Evolutionary conservation across 2,888 invertebrate genomes (phyloP).

Genomic region (Icerya purchasi): DNA sequence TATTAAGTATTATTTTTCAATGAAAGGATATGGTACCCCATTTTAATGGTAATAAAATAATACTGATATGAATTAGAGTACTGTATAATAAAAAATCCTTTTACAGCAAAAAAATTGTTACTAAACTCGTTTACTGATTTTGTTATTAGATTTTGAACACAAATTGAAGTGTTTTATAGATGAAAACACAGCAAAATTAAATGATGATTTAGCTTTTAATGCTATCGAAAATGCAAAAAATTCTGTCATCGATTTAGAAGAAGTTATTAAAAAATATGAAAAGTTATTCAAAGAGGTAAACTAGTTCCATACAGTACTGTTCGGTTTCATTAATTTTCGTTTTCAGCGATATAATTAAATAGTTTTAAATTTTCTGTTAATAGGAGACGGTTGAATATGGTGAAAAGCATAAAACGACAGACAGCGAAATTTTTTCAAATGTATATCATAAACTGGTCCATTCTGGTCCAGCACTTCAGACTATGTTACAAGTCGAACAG

Average conservation of each 20-base stretch:
- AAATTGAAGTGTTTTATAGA: slow-evolving; percentile 40
- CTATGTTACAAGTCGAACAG: slow-evolving; percentile 70
- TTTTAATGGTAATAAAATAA: no score
- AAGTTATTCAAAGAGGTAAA: slow-evolving; percentile 44
- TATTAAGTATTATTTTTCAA: no score
- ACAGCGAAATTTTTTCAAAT: slow-evolving; percentile 66
- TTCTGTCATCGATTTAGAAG: slow-evolving; percentile 45
- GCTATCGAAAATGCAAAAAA: slow-evolving; percentile 37
- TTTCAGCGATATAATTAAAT: no score
- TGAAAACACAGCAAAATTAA: slow-evolving; percentile 40
- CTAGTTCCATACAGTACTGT: no score
- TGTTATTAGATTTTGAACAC: slow-evolving; percentile 35
- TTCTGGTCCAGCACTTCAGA: slow-evolving; percentile 57
- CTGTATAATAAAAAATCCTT: no score
- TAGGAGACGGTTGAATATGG: slow-evolving; percentile 65
- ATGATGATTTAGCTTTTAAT: slow-evolving; percentile 40
- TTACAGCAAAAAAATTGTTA: no score
- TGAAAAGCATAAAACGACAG: slow-evolving; percentile 55
- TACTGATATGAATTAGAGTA: no score
- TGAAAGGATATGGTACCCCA: no score
- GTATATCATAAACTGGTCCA: slow-evolving; percentile 65
- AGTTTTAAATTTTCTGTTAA: no score
- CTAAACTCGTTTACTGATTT: no score
- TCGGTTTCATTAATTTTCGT: no score
- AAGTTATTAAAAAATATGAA: slow-evolving; percentile 56